Evolutionary conservation across 2,888 invertebrate genomes (phyloP).

Genomic region (Dendrolimus houi): DNA sequence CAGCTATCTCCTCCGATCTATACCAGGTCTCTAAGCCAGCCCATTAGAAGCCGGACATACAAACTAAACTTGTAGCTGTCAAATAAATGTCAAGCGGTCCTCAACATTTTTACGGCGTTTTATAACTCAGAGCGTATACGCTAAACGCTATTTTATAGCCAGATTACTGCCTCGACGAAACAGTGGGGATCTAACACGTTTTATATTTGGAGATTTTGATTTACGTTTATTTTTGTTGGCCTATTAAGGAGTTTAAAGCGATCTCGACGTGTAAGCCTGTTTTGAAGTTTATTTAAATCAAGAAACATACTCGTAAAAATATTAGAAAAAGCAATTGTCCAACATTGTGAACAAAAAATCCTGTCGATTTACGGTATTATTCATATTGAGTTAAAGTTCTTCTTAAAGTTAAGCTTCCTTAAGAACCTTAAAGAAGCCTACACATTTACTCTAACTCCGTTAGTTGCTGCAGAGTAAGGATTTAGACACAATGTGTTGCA

Average conservation of each 20-base stretch:
- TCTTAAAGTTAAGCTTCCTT: too few relatives aligned
- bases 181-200: conserved; percentile 14
- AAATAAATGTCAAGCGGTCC: conserved; percentile 42
- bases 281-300: background rate
- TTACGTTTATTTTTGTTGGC: background rate
- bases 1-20: too few relatives aligned
- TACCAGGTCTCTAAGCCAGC: background rate
- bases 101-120: conserved; percentile 35
- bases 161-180: conserved; percentile 37
- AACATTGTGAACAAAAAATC: too few relatives aligned
- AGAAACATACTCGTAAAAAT: too few relatives aligned
- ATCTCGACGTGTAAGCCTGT: background rate
- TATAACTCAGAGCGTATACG: conserved; percentile 24
- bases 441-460: too few relatives aligned
- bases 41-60: background rate
- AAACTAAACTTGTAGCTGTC: conserved; percentile 4
- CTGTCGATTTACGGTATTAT: too few relatives aligned
- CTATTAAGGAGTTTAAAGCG: background rate
- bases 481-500: too few relatives aligned
- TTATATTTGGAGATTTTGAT: background rate
- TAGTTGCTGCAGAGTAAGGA: too few relatives aligned
- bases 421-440: too few relatives aligned
- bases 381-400: too few relatives aligned
- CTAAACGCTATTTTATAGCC: conserved; percentile 41
- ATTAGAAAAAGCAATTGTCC: too few relatives aligned